These are phyloP conservation scores for Leptinotarsa defecta DNA, from an alignment of 1,140 invertebrate species.

Conservation along the genomic window DNA sequence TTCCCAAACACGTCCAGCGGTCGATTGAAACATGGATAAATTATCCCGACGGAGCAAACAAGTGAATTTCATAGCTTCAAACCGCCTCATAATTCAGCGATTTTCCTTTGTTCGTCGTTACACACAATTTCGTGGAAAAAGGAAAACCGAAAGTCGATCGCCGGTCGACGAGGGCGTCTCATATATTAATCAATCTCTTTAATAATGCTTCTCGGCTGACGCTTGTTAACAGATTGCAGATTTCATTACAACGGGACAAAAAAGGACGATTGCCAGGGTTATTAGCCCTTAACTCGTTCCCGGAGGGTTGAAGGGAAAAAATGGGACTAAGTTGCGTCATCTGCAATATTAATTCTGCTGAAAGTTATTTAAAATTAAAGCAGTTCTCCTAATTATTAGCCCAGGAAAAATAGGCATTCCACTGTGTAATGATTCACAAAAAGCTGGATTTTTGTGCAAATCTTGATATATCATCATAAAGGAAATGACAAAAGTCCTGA, in stretches of 20 bases:
- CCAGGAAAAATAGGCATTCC: too few species aligned
- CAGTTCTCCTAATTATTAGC: too few species aligned
- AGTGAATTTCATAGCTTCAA: constrained; percentile 1
- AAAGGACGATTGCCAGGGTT: constrained; percentile 2
- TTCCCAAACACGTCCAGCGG: too few species aligned
- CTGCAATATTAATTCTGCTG: too few species aligned
- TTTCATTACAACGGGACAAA: neutral
- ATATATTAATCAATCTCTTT: constrained; percentile 19
- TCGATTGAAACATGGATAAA: neutral
- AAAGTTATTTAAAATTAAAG: too few species aligned
- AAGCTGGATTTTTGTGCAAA: too few species aligned
- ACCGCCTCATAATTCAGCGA: neutral
- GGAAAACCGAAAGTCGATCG: constrained; percentile 1
- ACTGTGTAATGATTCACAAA: too few species aligned
- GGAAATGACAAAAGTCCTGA: too few species aligned
- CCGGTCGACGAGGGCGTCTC: neutral
- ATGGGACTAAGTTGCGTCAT: too few species aligned
- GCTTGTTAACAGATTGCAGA: constrained; percentile 17
- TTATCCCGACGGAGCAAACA: neutral
- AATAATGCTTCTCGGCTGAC: constrained; percentile 14
- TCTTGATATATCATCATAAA: too few species aligned
- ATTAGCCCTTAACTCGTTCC: neutral
- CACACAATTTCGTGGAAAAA: neutral
- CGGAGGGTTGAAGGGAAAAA: too few species aligned
- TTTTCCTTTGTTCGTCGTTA: constrained; percentile 11